These are phyloP conservation scores for Neoscelio sp. DNA, from an alignment of 2,888 invertebrate species.

Conservation along the genomic window DNA sequence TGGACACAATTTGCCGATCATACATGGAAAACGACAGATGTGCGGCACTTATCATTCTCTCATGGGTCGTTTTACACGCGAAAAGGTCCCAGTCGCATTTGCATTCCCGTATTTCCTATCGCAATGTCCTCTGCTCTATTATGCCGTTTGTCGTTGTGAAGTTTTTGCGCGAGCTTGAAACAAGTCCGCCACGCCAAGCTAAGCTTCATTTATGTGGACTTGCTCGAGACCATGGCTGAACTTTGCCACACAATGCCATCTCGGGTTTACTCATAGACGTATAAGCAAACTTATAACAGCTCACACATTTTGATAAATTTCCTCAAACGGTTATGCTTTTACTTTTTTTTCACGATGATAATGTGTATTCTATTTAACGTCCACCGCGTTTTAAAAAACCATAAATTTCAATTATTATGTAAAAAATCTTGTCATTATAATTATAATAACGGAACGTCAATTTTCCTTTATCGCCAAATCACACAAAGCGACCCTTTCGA, in stretches of 20 bases:
- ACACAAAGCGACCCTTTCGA: no score
- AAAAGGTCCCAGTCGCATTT: slow-evolving; percentile 18
- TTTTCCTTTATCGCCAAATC: slow-evolving; percentile 1
- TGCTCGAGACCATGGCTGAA: slow-evolving; percentile 8
- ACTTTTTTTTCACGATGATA: slow-evolving; percentile 11
- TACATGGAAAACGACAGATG: slow-evolving; percentile 37
- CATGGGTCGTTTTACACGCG: slow-evolving; percentile 19
- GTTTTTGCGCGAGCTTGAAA: slow-evolving; percentile 46
- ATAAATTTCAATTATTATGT: no score
- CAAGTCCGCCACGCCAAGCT: slow-evolving; percentile 50
- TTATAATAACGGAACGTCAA: neutral
- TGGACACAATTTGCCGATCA: no score
- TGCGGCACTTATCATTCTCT: slow-evolving; percentile 29
- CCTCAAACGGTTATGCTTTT: slow-evolving; percentile 19
- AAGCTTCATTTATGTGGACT: slow-evolving; percentile 61
- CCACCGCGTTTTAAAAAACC: no score
- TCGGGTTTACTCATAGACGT: slow-evolving; percentile 19
- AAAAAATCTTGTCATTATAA: no score
- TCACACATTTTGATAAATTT: slow-evolving; percentile 33
- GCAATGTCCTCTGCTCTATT: slow-evolving; percentile 24
- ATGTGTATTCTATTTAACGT: no score
- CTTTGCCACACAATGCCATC: slow-evolving; percentile 11
- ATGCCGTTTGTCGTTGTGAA: slow-evolving; percentile 37
- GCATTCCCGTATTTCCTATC: slow-evolving; percentile 35
- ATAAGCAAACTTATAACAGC: slow-evolving; percentile 33